Evolutionary conservation across 2,797 vertebrate genomes (phyloP).

Genomic region (Antennarius maculatus): DNA sequence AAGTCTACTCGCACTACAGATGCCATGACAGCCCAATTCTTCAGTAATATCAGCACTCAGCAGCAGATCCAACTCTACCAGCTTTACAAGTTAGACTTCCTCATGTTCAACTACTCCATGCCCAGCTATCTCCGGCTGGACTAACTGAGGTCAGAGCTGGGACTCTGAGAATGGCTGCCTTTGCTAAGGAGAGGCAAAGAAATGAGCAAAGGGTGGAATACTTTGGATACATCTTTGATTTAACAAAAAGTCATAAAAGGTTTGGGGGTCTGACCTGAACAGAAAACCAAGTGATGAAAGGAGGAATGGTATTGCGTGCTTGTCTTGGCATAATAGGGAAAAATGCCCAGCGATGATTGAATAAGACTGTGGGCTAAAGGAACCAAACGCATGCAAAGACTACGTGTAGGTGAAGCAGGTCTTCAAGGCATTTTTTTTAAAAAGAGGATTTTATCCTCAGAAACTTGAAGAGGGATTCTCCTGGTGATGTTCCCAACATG

Average conservation of each 20-base stretch:
- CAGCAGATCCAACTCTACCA: conserved; percentile 93
- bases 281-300: conserved; percentile 30
- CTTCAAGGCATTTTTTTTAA: conserved; percentile 61
- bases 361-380: conserved; percentile 25
- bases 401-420: conserved; percentile 67
- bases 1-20: conserved; percentile 99
- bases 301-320: conserved; percentile 34
- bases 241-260: conserved; percentile 34
- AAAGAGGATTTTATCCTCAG: conserved; percentile 35
- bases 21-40: conserved; percentile 96
- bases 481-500: conserved; percentile 38
- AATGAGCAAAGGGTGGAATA: conserved; percentile 23
- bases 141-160: conserved; percentile 68
- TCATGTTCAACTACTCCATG: conserved; percentile 98
- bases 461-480: conserved; percentile 46
- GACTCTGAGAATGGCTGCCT: conserved; percentile 54
- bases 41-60: conserved; percentile 94
- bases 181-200: conserved; percentile 28
- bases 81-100: conserved; percentile 98
- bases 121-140: conserved; percentile 95
- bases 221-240: conserved; percentile 58
- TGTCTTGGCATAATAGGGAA: conserved; percentile 24
- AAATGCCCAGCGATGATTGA: conserved; percentile 27
- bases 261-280: conserved; percentile 39
- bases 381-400: conserved; percentile 53